Base-by-base conservation (phyloP, 2,797 vertebrate species). In the Alca torda region DNA sequence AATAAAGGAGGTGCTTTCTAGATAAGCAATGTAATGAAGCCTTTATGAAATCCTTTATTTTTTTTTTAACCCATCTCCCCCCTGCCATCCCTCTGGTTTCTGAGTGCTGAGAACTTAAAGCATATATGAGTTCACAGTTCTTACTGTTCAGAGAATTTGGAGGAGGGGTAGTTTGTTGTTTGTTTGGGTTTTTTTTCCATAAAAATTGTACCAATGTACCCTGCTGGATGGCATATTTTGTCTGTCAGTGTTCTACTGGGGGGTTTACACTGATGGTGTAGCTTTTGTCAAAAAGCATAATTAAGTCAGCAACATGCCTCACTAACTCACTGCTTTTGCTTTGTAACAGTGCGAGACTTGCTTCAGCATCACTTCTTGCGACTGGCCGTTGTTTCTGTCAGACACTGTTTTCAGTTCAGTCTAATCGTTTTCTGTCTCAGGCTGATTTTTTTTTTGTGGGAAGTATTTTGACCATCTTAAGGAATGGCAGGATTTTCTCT, bases 231-330 rank as follows among this genome's bases (percentile, higher is more conserved):
- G 14, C 11, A 9, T 69, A 6, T 75, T 80, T 25, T 35, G 60
- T 33, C 26, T n/a, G 2, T 17, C 39, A 13, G 1, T 9, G 10
- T 48, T 59, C 5, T 4, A 16, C 2, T 39, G 28, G 28, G 20
- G 1, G 1, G 6, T 46, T 79, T 75, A 53, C 31, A 4, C 50
- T 28, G 41, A 43, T 63, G 45, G 24, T 72, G 30, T 35, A 84
- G 33, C 59, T 87, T 89, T 87, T 45, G 35, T 79, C 16, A 13
- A 54, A 50, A 95, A 33, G 20, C 10, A 4, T 45, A 37, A 31
- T 21, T 11, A 64, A 65, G 63, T 65, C 64, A 81, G 64, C 48
- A 68, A 7, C 0, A 3, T 0, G 1, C 21, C 19, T 76, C 45
- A 6, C 13, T 35, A 54, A 37, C 59, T 73, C 30, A 9, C 9